These are phyloP conservation scores for Lepidostoma basale DNA, from an alignment of 1,140 invertebrate species.

Conservation along the genomic window DNA sequence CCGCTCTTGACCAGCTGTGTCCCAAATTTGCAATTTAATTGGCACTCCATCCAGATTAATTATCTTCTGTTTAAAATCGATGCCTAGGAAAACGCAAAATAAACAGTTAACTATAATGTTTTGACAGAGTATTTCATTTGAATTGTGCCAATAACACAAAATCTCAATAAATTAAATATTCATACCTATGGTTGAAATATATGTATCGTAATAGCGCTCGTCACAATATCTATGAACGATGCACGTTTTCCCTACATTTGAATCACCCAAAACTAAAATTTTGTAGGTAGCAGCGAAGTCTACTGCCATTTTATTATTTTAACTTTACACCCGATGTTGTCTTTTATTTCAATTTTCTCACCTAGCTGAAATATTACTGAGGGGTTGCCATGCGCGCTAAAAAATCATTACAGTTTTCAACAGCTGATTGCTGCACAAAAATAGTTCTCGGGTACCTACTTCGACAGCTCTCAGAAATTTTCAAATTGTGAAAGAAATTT, in stretches of 20 bases:
- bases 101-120: not conserved
- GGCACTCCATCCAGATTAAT: slow-evolving; percentile 84
- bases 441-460: too few species aligned
- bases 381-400: slow-evolving; percentile 8
- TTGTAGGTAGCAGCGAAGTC: slow-evolving; percentile 85
- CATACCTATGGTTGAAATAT: slow-evolving; percentile 90
- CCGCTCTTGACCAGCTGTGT: slow-evolving; percentile 74
- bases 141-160: too few species aligned
- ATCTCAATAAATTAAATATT: slow-evolving; percentile 17
- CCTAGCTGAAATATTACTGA: not conserved
- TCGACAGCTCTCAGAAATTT: too few species aligned
- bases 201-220: slow-evolving; percentile 88
- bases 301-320: slow-evolving; percentile 79
- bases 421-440: too few species aligned
- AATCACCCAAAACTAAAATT: slow-evolving; percentile 86
- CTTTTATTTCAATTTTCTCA: slow-evolving; percentile 22
- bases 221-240: slow-evolving; percentile 90
- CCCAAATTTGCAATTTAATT: slow-evolving; percentile 90
- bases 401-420: slow-evolving; percentile 22
- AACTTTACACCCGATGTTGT: slow-evolving; percentile 40
- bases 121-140: not conserved
- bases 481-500: too few species aligned
- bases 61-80: slow-evolving; percentile 91
- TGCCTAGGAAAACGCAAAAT: slow-evolving; percentile 63
- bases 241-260: slow-evolving; percentile 91